These are phyloP conservation scores for Sebastes fasciatus DNA, from an alignment of 2,113 vertebrate species.

Conservation along the genomic window DNA sequence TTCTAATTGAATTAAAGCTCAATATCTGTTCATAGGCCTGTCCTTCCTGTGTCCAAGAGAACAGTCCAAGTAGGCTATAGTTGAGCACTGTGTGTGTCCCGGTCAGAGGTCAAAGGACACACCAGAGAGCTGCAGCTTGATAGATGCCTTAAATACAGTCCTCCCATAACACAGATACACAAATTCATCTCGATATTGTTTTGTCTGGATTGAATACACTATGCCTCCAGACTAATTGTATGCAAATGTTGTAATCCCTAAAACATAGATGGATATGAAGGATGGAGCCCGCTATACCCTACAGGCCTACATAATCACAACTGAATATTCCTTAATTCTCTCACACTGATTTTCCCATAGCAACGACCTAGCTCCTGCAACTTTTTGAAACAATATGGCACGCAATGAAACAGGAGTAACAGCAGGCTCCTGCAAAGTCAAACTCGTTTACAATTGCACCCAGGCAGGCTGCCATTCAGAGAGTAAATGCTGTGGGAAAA, in stretches of 20 bases:
- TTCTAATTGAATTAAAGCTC: not conserved
- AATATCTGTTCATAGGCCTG: not conserved
- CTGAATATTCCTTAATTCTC: not conserved
- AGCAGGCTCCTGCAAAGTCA: not conserved
- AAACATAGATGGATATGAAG: not conserved
- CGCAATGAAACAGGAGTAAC: not conserved
- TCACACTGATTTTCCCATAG: not conserved
- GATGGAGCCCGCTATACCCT: not conserved
- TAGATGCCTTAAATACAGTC: not conserved
- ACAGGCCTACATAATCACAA: not conserved
- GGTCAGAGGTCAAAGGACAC: not conserved
- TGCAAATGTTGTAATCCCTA: not conserved
- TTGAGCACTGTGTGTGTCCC: not conserved
- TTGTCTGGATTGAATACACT: not conserved
- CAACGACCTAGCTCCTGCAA: not conserved
- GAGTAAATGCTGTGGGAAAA: not conserved
- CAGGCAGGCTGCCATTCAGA: not conserved
- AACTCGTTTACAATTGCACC: not conserved
- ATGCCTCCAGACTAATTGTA: not conserved
- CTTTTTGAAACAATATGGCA: not conserved
- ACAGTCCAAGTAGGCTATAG: not conserved
- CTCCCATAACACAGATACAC: not conserved
- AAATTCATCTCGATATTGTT: not conserved
- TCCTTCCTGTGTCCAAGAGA: slow-evolving; percentile 1
- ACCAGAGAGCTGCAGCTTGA: not conserved